phyloP scores from a whole-genome alignment of 2,888 invertebrate genomes.

The Ennomos erosarius region DNA sequence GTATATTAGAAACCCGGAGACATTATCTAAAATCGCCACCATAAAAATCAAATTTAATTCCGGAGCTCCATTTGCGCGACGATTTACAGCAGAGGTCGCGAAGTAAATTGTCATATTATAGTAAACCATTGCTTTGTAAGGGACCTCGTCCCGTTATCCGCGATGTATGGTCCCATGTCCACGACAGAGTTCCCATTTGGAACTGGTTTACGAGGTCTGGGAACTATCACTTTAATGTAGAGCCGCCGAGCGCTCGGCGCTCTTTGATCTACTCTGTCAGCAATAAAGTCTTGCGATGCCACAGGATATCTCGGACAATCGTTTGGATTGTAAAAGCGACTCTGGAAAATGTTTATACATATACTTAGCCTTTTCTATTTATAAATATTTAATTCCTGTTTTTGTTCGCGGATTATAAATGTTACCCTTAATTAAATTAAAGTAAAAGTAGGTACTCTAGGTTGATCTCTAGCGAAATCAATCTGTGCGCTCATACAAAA shows the following conservation, averaged over 20 bases:
- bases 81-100: constrained; percentile 8
- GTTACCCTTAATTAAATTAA: no score
- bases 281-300: constrained; percentile 3
- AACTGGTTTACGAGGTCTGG: constrained; percentile 31
- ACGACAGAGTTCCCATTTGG: constrained; percentile 21
- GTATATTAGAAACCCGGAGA: not conserved
- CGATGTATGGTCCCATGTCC: constrained; percentile 24
- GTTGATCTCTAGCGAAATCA: no score
- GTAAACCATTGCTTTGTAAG: constrained; percentile 13
- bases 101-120: constrained; percentile 3
- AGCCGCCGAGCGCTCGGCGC: not conserved
- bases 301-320: not conserved
- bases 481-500: no score
- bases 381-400: no score
- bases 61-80: constrained; percentile 2
- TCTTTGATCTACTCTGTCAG: constrained; percentile 11
- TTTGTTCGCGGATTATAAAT: no score
- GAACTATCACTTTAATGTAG: constrained; percentile 18
- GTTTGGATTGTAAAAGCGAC: not conserved
- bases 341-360: no score
- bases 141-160: constrained; percentile 15
- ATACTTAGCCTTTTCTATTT: no score
- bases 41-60: constrained; percentile 11
- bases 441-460: no score
- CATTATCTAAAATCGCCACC: not conserved